Evolutionary conservation across 2,113 vertebrate genomes (phyloP), one percentile per base, ranked within the genome.

Genomic region (Mobula birostris): DNA sequence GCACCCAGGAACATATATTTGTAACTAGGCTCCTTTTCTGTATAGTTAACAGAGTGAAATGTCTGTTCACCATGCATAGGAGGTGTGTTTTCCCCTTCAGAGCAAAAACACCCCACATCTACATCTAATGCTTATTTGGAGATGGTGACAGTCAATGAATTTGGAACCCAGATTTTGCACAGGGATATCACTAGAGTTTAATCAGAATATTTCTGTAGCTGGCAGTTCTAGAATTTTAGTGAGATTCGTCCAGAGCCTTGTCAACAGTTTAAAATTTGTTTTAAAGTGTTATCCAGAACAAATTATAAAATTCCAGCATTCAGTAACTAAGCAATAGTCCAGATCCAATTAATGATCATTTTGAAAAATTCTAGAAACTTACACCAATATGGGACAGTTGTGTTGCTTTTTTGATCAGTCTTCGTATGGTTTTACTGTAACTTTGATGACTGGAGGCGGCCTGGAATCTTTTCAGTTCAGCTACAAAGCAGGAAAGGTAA

Each of bases 401-500:
- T 29, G 4, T 27, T 72, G 68, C 8, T 19, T 93, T 93, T 93
- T 6, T 93, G 32, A 12, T 14, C 91, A 93, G 91, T 93, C 6
- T 93, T 48, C 7, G 9, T 0, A 74, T 40, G 36, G 3, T 56
- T 7, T 56, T 76, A 8, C 0, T 12, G 19, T 14, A 1, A 0
- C 2, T 9, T 24, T 6, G 27, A 2, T 14, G 0, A 12, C 9
- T 0, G 36, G 17, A 7, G 0, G 0, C 5, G 40, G 32, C 29
- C 61, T 19, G 15, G 27, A 66, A 68, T 68, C 19, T 68, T 3
- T 4, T 0, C 24, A 93, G 91, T 76, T 93, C 70, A 6, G 36
- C 36, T 29, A 93, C 12, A 74, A 48, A 93, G 70, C 91, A 93
- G 21, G 91, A 74, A 74, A 93, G 36, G 68, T 93, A 24, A 93